These are phyloP conservation scores for Aselliscus stoliczkanus DNA, from an alignment of 2,797 vertebrate genomes.

Conservation along the genomic window DNA sequence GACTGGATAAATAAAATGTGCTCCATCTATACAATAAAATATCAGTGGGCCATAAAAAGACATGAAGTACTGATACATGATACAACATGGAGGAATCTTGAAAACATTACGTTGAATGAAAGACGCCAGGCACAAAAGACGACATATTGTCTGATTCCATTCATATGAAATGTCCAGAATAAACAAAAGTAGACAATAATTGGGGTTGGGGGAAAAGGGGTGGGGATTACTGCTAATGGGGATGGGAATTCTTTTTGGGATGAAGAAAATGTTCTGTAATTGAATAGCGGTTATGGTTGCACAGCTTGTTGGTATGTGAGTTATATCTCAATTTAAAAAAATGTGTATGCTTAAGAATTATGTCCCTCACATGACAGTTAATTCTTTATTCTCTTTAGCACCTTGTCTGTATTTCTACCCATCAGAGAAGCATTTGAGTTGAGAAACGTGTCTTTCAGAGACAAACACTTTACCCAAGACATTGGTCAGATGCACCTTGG, in stretches of 20 bases:
- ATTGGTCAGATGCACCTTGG: rapidly evolving
- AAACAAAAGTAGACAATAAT: neutral
- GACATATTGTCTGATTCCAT: no score
- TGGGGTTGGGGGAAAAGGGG: neutral
- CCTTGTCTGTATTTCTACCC: neutral
- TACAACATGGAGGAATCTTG: neutral
- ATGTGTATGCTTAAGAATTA: neutral
- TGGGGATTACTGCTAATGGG: neutral
- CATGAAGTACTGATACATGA: neutral
- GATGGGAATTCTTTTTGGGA: neutral
- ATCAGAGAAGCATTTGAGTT: neutral
- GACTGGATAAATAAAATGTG: neutral
- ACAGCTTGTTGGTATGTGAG: neutral
- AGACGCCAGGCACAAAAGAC: neutral
- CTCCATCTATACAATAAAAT: neutral
- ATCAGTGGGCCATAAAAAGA: neutral
- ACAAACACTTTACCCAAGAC: neutral
- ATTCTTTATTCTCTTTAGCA: neutral
- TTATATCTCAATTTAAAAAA: neutral
- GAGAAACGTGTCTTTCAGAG: neutral
- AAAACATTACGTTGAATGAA: neutral
- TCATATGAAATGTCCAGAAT: neutral
- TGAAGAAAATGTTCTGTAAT: neutral
- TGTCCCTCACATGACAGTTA: neutral
- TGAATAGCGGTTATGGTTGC: neutral